phyloP scores from a whole-genome alignment of 23 tunicate genomes.

The Ciona savignyi region DNA sequence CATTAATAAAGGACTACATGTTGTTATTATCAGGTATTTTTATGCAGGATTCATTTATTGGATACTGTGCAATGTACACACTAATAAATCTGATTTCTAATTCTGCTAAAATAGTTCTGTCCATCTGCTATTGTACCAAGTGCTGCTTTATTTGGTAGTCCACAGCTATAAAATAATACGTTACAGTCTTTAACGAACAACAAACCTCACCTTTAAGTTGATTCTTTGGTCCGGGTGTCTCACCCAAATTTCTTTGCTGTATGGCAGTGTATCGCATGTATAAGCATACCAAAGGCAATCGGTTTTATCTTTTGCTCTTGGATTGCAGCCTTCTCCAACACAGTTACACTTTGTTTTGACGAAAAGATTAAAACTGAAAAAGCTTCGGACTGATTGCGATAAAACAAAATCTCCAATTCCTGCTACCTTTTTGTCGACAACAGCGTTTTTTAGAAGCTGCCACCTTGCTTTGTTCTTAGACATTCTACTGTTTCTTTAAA shows the following conservation, averaged over 20 bases:
- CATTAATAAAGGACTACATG: too few relatives aligned
- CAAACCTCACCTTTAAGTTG: too few relatives aligned
- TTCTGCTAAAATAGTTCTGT: too few relatives aligned
- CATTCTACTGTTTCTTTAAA: too few relatives aligned
- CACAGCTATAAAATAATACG: too few relatives aligned
- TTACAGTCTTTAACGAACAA: too few relatives aligned
- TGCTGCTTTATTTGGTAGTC: too few relatives aligned
- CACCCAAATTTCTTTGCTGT: conserved; percentile 5
- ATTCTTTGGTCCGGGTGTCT: background rate
- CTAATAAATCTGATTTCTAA: too few relatives aligned
- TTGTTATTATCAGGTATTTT: too few relatives aligned
- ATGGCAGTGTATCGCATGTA: conserved; percentile 7
- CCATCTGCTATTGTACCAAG: too few relatives aligned
- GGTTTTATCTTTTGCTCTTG: background rate
- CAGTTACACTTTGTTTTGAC: conserved; percentile 14
- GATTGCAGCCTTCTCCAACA: background rate
- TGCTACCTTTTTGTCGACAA: conserved; percentile 12
- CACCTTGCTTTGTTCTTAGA: conserved; percentile 16
- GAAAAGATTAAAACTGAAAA: conserved; percentile 15
- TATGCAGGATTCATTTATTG: too few relatives aligned
- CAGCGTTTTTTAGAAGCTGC: conserved; percentile 17
- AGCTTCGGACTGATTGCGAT: conserved; percentile 11
- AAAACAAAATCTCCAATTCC: background rate
- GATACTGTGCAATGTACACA: too few relatives aligned
- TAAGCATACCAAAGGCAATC: conserved; percentile 13